These are phyloP conservation scores for Amphipyra berbera DNA, from an alignment of 2,888 invertebrate species.

Conservation along the genomic window DNA sequence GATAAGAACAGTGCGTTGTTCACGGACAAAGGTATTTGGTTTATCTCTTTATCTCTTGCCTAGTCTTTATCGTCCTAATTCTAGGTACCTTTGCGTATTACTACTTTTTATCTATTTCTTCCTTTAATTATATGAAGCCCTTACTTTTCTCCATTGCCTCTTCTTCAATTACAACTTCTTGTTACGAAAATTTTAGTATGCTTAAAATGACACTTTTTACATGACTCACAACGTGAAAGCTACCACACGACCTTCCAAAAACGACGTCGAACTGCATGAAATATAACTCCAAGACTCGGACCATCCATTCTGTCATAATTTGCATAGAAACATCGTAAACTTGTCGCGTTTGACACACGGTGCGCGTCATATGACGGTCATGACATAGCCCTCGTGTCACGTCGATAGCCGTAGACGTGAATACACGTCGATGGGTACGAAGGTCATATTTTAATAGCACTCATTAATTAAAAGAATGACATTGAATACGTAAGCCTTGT, in stretches of 20 bases:
- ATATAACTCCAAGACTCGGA: conserved; percentile 70
- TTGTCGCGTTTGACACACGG: conserved; percentile 73
- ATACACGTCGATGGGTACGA: conserved; percentile 39
- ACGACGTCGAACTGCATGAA: conserved; percentile 50
- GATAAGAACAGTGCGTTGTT: no score
- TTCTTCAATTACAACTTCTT: no score
- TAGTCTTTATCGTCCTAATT: no score
- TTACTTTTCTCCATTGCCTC: no score
- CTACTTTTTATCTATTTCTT: no score
- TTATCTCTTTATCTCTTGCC: no score
- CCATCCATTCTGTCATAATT: conserved; percentile 75
- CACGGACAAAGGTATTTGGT: no score
- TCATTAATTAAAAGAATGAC: conserved; percentile 47
- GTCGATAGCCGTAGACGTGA: conserved; percentile 17
- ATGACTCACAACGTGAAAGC: no score
- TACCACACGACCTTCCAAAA: not conserved
- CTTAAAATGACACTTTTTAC: no score
- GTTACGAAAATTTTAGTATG: no score
- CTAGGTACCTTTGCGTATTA: no score
- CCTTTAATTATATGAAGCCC: no score
- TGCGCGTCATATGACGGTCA: conserved; percentile 38
- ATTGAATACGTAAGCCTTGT: conserved; percentile 17
- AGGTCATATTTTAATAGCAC: conserved; percentile 46
- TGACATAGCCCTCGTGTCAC: conserved; percentile 45
- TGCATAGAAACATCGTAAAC: conserved; percentile 79